Evolutionary conservation across 2,113 vertebrate genomes (phyloP).

Genomic region (Ctenomys sociabilis): DNA sequence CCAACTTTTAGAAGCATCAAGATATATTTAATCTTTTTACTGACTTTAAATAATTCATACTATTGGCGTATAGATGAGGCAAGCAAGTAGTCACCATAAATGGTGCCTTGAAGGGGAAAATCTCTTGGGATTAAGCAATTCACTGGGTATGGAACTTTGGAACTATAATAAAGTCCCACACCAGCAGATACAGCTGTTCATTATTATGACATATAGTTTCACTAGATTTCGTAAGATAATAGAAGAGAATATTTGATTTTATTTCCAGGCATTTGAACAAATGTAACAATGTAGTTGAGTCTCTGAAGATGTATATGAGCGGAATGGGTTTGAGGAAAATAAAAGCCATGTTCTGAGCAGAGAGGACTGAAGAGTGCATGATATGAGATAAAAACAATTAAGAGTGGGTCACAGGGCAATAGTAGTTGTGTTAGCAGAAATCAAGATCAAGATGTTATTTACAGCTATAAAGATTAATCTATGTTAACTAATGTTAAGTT

Average conservation of each 20-base stretch:
- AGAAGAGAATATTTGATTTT: background rate
- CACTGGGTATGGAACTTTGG: rapidly evolving
- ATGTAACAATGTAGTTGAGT: background rate
- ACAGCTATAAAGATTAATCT: background rate
- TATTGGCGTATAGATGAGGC: background rate
- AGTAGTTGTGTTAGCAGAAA: background rate
- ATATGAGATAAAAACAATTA: background rate
- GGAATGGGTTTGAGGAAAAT: background rate
- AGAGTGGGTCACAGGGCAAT: background rate
- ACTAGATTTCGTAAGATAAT: background rate
- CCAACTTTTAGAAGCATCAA: background rate
- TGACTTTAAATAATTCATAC: background rate
- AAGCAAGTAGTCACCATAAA: background rate
- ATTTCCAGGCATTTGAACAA: background rate
- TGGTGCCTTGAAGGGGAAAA: background rate
- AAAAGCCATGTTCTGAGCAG: background rate
- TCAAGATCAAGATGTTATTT: background rate
- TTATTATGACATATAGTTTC: background rate
- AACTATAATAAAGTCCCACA: background rate
- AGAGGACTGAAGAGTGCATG: background rate
- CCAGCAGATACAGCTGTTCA: background rate
- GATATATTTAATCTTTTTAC: background rate
- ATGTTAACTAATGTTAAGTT: background rate
- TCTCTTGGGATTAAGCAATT: rapidly evolving
- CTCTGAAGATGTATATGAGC: background rate